phyloP scores from a whole-genome alignment of 2,113 vertebrate genomes.

The Athene cunicularia region DNA sequence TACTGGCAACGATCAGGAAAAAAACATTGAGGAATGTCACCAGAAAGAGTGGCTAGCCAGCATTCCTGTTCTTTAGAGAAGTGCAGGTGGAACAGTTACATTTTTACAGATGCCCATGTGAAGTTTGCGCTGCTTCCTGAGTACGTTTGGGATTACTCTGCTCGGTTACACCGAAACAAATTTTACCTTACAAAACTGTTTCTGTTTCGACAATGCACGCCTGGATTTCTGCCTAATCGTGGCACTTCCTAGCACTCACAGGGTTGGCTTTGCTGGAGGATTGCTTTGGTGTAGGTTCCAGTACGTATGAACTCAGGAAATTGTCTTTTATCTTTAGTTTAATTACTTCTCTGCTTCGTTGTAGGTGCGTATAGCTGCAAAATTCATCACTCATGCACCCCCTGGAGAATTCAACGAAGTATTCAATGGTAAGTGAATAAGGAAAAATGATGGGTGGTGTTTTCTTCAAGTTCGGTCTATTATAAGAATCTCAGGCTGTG shows the following conservation, averaged over 20 bases:
- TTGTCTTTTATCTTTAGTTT: background rate
- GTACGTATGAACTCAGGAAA: background rate
- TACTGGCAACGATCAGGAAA: background rate
- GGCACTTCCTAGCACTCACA: background rate
- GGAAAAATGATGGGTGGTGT: background rate
- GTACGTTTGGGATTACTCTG: background rate
- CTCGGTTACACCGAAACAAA: background rate
- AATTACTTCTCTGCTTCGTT: background rate
- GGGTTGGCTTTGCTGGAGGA: background rate
- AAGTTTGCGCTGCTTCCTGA: background rate
- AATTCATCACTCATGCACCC: constrained; percentile 93
- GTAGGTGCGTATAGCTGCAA: constrained; percentile 91
- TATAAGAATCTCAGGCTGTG: background rate
- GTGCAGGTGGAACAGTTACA: background rate
- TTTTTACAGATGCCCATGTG: background rate
- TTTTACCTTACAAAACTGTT: background rate
- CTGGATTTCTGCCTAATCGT: background rate
- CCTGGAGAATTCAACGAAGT: constrained; percentile 98
- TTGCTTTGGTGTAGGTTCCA: background rate
- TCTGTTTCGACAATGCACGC: background rate
- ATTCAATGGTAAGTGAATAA: constrained; percentile 87
- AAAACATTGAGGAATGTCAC: background rate
- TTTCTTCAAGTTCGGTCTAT: background rate
- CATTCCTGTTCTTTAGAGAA: background rate
- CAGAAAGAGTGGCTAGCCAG: background rate